These are phyloP conservation scores for Agelastica alni DNA, from an alignment of 2,888 invertebrate species.

Conservation along the genomic window DNA sequence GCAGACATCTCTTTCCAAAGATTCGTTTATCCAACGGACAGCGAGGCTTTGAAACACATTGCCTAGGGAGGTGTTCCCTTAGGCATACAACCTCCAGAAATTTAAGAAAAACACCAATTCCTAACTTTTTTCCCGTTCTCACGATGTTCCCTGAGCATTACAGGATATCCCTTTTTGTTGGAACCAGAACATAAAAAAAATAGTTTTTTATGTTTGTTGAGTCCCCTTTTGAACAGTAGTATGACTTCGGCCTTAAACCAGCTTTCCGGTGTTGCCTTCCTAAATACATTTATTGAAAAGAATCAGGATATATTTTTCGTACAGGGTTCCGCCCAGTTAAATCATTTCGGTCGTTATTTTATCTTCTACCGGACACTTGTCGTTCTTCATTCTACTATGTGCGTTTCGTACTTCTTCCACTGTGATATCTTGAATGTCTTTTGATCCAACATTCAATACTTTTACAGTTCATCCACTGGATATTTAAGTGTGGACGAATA, in stretches of 20 bases:
- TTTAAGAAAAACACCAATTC: no score
- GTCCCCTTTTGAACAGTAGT: not conserved
- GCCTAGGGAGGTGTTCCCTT: no score
- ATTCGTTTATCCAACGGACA: no score
- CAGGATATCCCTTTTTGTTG: no score
- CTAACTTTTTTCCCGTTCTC: no score
- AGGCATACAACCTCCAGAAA: no score
- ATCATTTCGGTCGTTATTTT: not conserved
- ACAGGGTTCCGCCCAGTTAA: not conserved
- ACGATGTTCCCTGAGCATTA: no score
- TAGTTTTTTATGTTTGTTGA: not conserved
- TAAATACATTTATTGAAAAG: not conserved
- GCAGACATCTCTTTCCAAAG: no score
- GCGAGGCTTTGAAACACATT: no score
- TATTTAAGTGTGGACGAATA: not conserved
- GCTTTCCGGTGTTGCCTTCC: not conserved
- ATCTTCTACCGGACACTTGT: conserved; percentile 1
- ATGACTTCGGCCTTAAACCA: not conserved
- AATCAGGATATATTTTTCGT: not conserved
- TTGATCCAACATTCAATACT: not conserved
- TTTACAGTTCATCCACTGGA: not conserved
- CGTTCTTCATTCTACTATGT: not conserved
- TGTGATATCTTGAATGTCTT: not conserved
- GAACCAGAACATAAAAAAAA: no score
- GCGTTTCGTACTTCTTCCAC: not conserved